phyloP scores from a whole-genome alignment of 2,797 vertebrate species.

The Synaphobranchus kaupii region DNA sequence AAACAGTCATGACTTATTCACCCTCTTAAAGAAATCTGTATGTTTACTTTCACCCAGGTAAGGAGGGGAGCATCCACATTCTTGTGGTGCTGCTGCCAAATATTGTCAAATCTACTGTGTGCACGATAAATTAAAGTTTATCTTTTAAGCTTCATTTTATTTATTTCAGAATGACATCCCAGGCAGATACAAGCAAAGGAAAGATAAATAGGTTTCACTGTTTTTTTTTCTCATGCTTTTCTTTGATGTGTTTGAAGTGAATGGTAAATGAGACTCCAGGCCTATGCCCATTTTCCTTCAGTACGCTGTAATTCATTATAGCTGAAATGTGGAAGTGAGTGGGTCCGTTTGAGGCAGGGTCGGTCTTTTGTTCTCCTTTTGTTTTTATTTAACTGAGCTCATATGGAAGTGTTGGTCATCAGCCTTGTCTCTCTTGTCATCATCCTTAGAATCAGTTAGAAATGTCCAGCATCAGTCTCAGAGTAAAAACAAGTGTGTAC shows the following conservation, averaged over 20 bases:
- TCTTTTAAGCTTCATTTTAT: background rate
- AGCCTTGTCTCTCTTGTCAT: background rate
- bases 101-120: background rate
- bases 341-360: constrained; percentile 43
- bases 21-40: background rate
- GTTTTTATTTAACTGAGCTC: background rate
- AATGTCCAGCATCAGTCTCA: constrained; percentile 35
- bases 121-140: background rate
- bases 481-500: constrained; percentile 9
- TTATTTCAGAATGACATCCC: background rate
- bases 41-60: background rate
- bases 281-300: background rate
- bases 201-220: background rate
- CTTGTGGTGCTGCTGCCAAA: constrained; percentile 8
- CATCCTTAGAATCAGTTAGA: constrained; percentile 35
- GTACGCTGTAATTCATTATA: background rate
- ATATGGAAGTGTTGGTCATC: background rate
- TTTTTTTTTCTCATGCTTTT: no score
- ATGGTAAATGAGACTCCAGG: no score
- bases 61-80: background rate
- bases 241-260: background rate
- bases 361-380: constrained; percentile 22
- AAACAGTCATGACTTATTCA: constrained; percentile 42
- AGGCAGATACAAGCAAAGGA: background rate
- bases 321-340: background rate